Evolutionary conservation across 2,888 invertebrate species (phyloP).

Genomic region (Aplocera efformata): DNA sequence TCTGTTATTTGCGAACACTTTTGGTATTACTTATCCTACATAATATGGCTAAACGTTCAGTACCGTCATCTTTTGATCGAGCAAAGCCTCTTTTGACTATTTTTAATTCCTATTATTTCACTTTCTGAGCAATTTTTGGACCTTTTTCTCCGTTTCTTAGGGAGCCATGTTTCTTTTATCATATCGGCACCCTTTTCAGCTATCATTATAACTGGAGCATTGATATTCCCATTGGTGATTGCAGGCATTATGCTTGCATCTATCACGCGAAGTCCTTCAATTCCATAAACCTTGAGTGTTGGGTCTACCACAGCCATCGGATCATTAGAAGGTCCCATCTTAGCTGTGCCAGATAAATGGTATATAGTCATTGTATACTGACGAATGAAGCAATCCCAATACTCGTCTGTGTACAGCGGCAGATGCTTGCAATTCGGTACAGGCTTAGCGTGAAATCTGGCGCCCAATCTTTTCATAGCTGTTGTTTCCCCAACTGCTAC

Average conservation of each 20-base stretch:
- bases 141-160: constrained; percentile 45
- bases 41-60: constrained; percentile 17
- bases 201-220: constrained; percentile 93
- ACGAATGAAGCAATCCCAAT: constrained; percentile 91
- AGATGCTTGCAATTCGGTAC: constrained; percentile 91
- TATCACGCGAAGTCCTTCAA: constrained; percentile 89
- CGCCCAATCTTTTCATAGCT: constrained; percentile 89
- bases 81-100: constrained; percentile 37
- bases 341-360: constrained; percentile 90
- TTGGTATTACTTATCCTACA: constrained; percentile 14
- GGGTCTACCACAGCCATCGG: constrained; percentile 91
- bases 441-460: constrained; percentile 86
- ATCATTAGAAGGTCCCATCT: constrained; percentile 90
- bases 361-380: constrained; percentile 95
- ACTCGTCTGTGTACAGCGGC: constrained; percentile 88
- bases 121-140: constrained; percentile 46
- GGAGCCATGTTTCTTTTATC: constrained; percentile 86
- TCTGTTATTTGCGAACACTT: constrained; percentile 14
- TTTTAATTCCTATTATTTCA: constrained; percentile 39
- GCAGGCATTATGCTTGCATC: constrained; percentile 94
- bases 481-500: constrained; percentile 89
- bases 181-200: constrained; percentile 92
- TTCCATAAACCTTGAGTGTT: constrained; percentile 86
- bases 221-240: constrained; percentile 92
- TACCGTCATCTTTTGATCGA: constrained; percentile 52